Evolutionary conservation across 2,888 invertebrate species (phyloP).

Genomic region (Ypsolopha sequella): DNA sequence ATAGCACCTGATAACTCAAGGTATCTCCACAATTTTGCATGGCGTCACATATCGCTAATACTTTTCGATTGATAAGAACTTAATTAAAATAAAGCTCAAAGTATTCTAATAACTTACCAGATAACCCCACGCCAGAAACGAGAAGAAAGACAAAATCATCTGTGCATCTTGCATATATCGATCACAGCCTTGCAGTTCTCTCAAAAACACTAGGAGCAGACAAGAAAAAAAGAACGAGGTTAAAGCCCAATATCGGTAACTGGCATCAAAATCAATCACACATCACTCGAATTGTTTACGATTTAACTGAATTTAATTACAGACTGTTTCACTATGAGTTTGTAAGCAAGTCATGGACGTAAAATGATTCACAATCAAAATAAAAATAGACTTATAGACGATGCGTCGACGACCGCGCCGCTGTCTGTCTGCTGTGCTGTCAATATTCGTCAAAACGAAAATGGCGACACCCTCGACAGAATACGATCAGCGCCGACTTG

Average conservation of each 20-base stretch:
- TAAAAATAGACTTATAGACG: conserved; percentile 66
- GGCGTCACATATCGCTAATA: conserved; percentile 15
- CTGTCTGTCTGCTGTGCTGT: conserved; percentile 73
- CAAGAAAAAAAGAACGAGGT: conserved; percentile 55
- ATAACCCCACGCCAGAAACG: conserved; percentile 36
- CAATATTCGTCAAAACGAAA: conserved; percentile 81
- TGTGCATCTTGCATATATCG: conserved; percentile 70
- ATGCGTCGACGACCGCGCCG: conserved; percentile 64
- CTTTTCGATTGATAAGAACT: conserved; percentile 10
- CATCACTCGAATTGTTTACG: conserved; percentile 18
- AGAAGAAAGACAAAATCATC: conserved; percentile 57
- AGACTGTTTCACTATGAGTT: conserved; percentile 25
- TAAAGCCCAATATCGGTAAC: conserved; percentile 55
- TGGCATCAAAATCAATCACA: conserved; percentile 38
- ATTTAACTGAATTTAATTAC: conserved; percentile 24
- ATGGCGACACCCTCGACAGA: conserved; percentile 77
- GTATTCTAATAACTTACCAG: conserved; percentile 43
- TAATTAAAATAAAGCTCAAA: conserved; percentile 5
- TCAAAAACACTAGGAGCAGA: conserved; percentile 47
- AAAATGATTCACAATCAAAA: conserved; percentile 63
- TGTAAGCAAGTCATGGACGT: conserved; percentile 30
- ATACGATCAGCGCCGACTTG: conserved; percentile 63
- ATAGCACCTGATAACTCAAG: not conserved
- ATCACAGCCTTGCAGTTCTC: conserved; percentile 66
- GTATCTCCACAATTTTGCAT: conserved; percentile 17